phyloP scores from a whole-genome alignment of 1,140 invertebrate species.

The Phymorhynchus buccinoides region DNA sequence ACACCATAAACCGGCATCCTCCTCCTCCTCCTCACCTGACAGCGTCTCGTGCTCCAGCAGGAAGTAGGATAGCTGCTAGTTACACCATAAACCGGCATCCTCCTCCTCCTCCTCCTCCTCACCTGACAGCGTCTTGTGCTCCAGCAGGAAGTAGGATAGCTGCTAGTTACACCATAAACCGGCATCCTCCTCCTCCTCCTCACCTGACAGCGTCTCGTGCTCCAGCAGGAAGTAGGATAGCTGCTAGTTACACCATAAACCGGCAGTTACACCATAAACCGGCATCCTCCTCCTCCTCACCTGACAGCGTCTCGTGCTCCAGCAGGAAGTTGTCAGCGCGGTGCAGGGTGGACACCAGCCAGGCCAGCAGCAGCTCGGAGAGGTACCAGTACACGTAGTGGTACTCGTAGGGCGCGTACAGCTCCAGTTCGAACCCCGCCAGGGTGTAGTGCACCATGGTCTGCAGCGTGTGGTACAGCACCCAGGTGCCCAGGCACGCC shows the following conservation, averaged over 20 bases:
- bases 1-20: no score
- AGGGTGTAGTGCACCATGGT: constrained; percentile 97
- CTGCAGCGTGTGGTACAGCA: constrained; percentile 93
- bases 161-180: no score
- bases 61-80: no score
- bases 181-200: neutral
- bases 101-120: constrained; percentile 23
- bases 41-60: constrained; percentile 83
- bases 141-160: constrained; percentile 84
- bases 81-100: no score
- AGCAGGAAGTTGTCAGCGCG: constrained; percentile 88
- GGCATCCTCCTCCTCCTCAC: constrained; percentile 31
- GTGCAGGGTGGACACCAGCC: constrained; percentile 91
- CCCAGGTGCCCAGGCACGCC: constrained; percentile 95
- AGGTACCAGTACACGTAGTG: constrained; percentile 97
- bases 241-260: no score
- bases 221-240: constrained; percentile 84
- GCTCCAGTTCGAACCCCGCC: constrained; percentile 93
- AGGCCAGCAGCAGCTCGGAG: constrained; percentile 95
- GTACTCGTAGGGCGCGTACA: constrained; percentile 97
- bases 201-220: constrained; percentile 78
- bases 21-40: constrained; percentile 46
- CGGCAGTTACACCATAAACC: no score
- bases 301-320: constrained; percentile 80
- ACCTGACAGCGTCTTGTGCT: constrained; percentile 79